Conservation (phyloP, 2,113 vertebrate species). For the Himantopus leucocephalus region DNA sequence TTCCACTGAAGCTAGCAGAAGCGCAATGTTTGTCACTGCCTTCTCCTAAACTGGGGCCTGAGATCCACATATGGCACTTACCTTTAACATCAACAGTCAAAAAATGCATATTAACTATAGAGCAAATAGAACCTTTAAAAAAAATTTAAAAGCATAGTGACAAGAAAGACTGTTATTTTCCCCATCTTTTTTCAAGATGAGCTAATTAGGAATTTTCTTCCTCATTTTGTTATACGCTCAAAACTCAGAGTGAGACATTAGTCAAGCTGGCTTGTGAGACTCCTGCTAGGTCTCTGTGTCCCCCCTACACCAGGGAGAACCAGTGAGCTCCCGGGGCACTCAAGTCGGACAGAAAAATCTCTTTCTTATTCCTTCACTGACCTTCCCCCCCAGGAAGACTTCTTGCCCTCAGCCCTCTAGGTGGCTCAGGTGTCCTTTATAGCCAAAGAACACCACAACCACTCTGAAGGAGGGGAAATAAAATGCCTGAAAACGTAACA, state of each 20-base stretch:
- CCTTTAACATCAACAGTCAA: not conserved
- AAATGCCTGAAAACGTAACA: fast-evolving
- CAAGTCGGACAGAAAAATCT: not conserved
- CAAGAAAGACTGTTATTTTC: not conserved
- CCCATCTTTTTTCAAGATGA: not conserved
- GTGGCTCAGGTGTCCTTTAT: not conserved
- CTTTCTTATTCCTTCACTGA: not conserved
- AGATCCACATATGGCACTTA: not conserved
- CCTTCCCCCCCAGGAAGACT: not conserved
- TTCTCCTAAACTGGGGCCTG: not conserved
- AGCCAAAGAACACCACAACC: not conserved
- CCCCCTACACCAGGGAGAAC: not conserved
- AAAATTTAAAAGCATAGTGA: not conserved
- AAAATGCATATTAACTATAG: not conserved
- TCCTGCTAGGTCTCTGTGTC: not conserved
- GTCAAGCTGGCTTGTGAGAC: not conserved
- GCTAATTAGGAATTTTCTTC: not conserved
- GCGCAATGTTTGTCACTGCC: not conserved
- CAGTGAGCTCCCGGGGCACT: fast-evolving
- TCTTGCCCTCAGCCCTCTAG: not conserved
- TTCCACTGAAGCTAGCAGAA: not conserved
- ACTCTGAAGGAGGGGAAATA: not conserved
- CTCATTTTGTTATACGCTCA: not conserved
- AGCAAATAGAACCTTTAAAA: not conserved
- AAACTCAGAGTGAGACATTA: not conserved